Evolutionary conservation across 2,888 invertebrate genomes (phyloP), one percentile per base, ranked within the genome.

Genomic region (Apotomis capreana): DNA sequence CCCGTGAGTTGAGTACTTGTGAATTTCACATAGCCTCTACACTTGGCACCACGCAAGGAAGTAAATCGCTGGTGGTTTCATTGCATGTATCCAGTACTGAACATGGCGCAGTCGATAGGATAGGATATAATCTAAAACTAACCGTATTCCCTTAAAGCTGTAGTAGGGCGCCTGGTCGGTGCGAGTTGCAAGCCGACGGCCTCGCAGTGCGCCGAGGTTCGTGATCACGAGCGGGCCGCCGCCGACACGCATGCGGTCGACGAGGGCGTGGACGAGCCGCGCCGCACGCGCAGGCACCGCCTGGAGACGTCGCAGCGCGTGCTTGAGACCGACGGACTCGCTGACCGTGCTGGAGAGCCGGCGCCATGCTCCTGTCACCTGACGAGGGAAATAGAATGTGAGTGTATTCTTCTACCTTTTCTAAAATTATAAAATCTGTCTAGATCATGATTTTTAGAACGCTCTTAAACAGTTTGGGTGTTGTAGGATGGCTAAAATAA

Each of bases 281-380:
- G 92, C 94, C 0, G 94, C 93, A 4, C 92, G 87, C 70, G 91
- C 91, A 1, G 94, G 93, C 58, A 93, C 93, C 57, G 91, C 87
- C 74, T 93, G 92, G 76, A 94, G 84, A 12, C 93, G 84, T 3
- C 94, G 87, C 55, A 94, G 80, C 3, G 93, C 92, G 70, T 92
- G 89, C 80, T 93, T 94, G 78, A 94, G 80, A 0, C 93, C 93
- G 13, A 90, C 92, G 0, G 92, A 93, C 78, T 92, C 93, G 81
- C 92, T 92, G 68, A 93, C 92, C 52, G 93, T 93, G 75, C 89
- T 91, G 4, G 93, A 90, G 0, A 93, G 79, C 0, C 91, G 86
- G 6, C 91, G 88, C 93, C 93, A 93, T 75, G 93, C 93, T 60
- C 93, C 92, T 3, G 93, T 92, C 61, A 93, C 89, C 94, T 91